Conservation (phyloP, 2,888 invertebrate species). For the Serrognathus titanus region DNA sequence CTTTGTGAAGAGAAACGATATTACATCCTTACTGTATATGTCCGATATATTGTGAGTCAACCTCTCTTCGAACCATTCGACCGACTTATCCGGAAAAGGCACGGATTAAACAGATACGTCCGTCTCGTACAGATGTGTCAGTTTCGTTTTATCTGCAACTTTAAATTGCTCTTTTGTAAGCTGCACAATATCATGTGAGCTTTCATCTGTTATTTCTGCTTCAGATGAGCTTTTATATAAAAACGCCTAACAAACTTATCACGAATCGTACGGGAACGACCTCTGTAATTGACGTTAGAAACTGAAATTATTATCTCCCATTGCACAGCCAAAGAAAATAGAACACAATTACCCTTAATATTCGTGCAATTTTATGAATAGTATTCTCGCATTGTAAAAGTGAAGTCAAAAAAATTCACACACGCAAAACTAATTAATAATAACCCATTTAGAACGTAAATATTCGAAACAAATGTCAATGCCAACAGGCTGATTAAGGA, state of each 20-base stretch:
- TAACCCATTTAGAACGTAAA: no score
- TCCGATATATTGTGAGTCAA: constrained; percentile 23
- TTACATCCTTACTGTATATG: constrained; percentile 22
- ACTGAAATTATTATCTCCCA: no score
- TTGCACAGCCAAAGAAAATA: no score
- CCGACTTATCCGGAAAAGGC: constrained; percentile 28
- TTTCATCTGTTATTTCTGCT: constrained; percentile 7
- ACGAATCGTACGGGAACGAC: not conserved
- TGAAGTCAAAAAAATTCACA: no score
- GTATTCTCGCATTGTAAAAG: no score
- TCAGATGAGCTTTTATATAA: constrained; percentile 2
- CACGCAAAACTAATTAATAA: no score
- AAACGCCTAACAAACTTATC: constrained; percentile 9
- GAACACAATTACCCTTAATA: no score
- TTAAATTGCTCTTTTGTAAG: constrained; percentile 13
- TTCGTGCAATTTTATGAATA: no score
- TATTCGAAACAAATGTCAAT: no score
- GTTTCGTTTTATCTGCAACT: constrained; percentile 15
- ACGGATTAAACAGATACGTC: constrained; percentile 18
- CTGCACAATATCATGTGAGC: constrained; percentile 7
- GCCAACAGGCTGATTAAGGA: no score
- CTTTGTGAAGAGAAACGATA: constrained; percentile 37
- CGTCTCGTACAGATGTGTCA: constrained; percentile 17
- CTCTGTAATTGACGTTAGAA: not conserved
- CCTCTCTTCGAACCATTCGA: constrained; percentile 19